Base-by-base conservation (phyloP, 2,113 vertebrate genomes). In the Phoenicopterus ruber region DNA sequence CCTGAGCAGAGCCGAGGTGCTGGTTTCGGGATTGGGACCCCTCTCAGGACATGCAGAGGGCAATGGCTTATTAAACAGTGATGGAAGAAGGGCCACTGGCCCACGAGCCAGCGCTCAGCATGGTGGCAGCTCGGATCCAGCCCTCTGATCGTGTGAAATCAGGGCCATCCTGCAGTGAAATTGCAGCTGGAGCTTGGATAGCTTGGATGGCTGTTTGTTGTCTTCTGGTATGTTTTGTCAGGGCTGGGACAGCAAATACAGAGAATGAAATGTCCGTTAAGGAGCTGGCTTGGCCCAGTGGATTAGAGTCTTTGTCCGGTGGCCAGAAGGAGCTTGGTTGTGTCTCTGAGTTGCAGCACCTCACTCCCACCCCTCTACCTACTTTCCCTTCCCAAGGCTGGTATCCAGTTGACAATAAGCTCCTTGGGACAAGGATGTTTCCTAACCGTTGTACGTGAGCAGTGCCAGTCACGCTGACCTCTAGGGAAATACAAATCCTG, bases 41-140 rank as follows among this genome's bases (percentile, higher is more conserved):
- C 40, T 54, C 16, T 91, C 25, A 42, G 38, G 42, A 38, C 50
- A 10, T 36, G 6, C 46, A 52, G 58, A 55, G n/a, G 29, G 14
- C 49, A 88, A 4, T 28, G 25, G 21, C 11, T 65, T 62, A 40
- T 50, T 87, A 24, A 94, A 62, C 14, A 49, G 47, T 28, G 47
- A 17, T 65, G 24, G 17, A 57, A 34, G 28, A 67, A 63, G 38
- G 29, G 25, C 31, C 55, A 32, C 2, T 3, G 36, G 20, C 15
- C 77, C 42, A 26, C 8, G 15, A 1, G 20, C 42, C 78, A 50
- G 34, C 6, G 2, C 47, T 69, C 2, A 0, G 29, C 32, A 5
- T 1, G 1, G n/a, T 0, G 3, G 47, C 1, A 0, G 25, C 78
- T 91, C 1, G 2, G 18, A 69, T 66, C 38, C 31, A 86, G 16